Conservation (phyloP, 1,140 invertebrate genomes). For the Drosophila athabasca region DNA sequence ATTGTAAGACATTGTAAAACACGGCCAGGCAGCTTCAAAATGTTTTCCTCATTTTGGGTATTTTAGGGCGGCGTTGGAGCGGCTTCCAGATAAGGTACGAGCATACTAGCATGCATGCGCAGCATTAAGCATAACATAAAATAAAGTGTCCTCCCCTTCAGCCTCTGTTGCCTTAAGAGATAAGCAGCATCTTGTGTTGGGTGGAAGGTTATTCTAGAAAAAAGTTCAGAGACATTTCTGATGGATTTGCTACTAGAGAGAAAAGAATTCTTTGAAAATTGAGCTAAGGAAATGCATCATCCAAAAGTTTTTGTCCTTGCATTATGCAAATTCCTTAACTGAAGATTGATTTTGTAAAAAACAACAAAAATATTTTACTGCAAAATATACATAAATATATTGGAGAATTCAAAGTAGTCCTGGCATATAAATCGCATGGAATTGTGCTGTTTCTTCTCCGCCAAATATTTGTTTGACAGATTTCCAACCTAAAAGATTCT, state of each 20-base stretch:
- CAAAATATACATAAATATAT: too few species aligned
- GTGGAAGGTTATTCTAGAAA: conserved; percentile 6
- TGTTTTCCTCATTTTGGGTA: conserved; percentile 10
- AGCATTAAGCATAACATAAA: conserved; percentile 49
- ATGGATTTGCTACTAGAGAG: conserved; percentile 23
- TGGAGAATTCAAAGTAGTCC: too few species aligned
- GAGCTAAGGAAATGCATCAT: background rate
- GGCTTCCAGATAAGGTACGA: background rate
- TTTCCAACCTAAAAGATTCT: too few species aligned
- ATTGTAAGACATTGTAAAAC: conserved; percentile 47
- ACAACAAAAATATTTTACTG: too few species aligned
- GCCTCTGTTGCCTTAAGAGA: conserved; percentile 19
- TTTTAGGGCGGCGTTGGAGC: background rate
- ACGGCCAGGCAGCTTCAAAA: conserved; percentile 27
- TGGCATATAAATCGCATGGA: too few species aligned
- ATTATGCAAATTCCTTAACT: too few species aligned
- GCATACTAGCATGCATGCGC: conserved; percentile 25
- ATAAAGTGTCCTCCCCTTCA: conserved; percentile 41
- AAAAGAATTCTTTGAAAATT: background rate
- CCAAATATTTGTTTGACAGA: conserved; percentile 4
- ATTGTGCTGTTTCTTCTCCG: too few species aligned
- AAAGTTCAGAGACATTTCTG: conserved; percentile 19
- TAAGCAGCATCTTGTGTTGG: conserved; percentile 11
- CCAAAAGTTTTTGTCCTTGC: too few species aligned
- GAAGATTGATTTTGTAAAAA: too few species aligned